Percentiles rank a stretch among this genome's conserved stretches.
Conservation (phyloP, 37 sponge, comb jelly and placozoan genomes). For the Eunapius fragilis region DNA sequence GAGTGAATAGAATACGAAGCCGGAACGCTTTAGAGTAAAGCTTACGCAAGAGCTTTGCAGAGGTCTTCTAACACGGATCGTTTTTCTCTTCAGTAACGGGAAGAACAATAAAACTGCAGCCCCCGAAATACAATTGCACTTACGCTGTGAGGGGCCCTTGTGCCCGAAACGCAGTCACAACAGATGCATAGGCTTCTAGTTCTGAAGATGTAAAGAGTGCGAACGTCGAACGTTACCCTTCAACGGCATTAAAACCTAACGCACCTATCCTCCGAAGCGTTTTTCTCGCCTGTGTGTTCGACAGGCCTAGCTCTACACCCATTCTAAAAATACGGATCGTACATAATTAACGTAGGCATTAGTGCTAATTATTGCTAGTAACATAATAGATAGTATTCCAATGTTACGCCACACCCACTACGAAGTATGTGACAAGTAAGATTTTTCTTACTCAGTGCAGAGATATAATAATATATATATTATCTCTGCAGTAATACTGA, state of each 20-base stretch:
- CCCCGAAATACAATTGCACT: not conserved
- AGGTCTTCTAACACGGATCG: conserved; percentile 37
- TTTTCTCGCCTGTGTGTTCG: conserved; percentile 11
- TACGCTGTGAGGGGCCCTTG: conserved; percentile 65
- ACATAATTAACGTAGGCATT: not conserved
- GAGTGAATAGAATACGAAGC: not conserved
- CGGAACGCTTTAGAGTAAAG: not conserved
- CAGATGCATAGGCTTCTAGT: conserved; percentile 70
- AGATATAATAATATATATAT: no score
- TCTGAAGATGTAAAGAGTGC: conserved; percentile 17
- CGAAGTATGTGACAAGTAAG: no score
- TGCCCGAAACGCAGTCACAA: conserved; percentile 71
- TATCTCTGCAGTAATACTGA: no score
- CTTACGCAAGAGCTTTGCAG: conserved; percentile 52
- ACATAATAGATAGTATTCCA: no score
- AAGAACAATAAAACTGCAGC: not conserved
- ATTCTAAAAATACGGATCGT: not conserved
- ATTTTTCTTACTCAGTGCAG: no score
- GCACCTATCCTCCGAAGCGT: conserved; percentile 48
- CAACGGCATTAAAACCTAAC: not conserved
- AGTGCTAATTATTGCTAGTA: no score
- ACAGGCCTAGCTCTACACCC: not conserved
- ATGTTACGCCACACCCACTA: no score
- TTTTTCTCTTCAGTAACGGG: conserved; percentile 36
- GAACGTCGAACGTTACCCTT: not conserved